A percentile compares a stretch with the other conserved stretches of the same genome.
These are phyloP conservation scores for Girardinus metallicus DNA, from an alignment of 2,797 vertebrate species.

Conservation along the genomic window DNA sequence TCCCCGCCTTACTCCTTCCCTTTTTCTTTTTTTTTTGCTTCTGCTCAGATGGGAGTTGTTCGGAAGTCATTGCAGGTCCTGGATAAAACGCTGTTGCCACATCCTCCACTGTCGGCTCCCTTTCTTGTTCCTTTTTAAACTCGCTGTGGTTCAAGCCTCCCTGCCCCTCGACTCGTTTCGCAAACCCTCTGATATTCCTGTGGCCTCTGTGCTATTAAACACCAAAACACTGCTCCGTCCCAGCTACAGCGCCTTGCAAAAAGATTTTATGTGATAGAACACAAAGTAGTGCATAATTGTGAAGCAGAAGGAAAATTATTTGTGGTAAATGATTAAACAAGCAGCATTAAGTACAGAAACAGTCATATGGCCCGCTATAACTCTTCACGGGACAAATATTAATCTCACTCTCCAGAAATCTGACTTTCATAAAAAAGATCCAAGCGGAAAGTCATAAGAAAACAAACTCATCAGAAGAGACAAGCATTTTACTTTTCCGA, in stretches of 20 bases:
- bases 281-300: not conserved
- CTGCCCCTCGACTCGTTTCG: constrained; percentile 20
- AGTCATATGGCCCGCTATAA: not conserved
- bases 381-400: not conserved
- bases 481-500: not conserved
- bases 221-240: constrained; percentile 11
- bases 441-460: not conserved
- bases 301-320: not conserved
- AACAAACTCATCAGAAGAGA: not conserved
- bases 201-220: constrained; percentile 13
- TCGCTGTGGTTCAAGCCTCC: constrained; percentile 17
- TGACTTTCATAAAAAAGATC: not conserved
- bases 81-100: constrained; percentile 49
- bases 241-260: not conserved
- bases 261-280: not conserved
- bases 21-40: constrained; percentile 22
- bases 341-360: not conserved
- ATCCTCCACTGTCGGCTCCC: constrained; percentile 36
- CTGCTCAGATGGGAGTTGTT: constrained; percentile 42
- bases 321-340: not conserved
- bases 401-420: not conserved
- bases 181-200: constrained; percentile 22
- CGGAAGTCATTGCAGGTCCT: constrained; percentile 42
- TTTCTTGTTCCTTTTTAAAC: constrained; percentile 47
- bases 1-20: constrained; percentile 38